Evolutionary conservation across 2,797 vertebrate species (phyloP), one percentile per base, ranked within the genome.

Genomic region (Sebastes diploproa): DNA sequence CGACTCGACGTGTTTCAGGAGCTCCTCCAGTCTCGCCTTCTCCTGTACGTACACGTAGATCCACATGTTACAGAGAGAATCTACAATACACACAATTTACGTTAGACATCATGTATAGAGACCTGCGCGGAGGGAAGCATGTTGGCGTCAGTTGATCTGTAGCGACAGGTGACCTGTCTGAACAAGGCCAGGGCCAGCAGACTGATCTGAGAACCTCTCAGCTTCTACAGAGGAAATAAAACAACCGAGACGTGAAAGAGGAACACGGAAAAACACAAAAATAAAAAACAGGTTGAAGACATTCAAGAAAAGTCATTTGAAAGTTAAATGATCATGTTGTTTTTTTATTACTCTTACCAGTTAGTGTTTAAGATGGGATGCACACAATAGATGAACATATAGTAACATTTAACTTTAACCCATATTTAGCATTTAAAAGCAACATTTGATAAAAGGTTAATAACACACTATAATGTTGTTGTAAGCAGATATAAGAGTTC

Each of bases 181-280:
- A 94, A 96, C 65, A 95, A 7, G 6, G 93, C 94, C 74, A 96
- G 81, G 8, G 86, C 86, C 60, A 96, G 73, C 8, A 80, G 22
- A 76, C 79, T 79, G 64, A 84, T 23, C 71, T 63, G 65, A 12
- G 84, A 77, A 1, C 54, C 69, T 25, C 46, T 34, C 67, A 83
- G 74, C 85, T 91, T 88, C 85, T 94, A 34, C n/a, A 69, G 68
- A 78, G 13, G 13, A n/a, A n/a, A 76, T 0, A 13, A 52, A 83
- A 74, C 2, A 38, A 25, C 3, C 3, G 2, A 54, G 2, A 60
- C 7, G 5, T 3, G 4, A 20, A 12, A n/a, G 18, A 60, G 4
- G 4, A 63, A 38, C 1, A 7, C 7, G 66, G 25, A 16, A 42
- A 30, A 50, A 50, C 46, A 50, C 46, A 50, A 50, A 36, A 36